Evolutionary conservation across 2,113 vertebrate genomes (phyloP).

Genomic region (Brevimyrus niger): DNA sequence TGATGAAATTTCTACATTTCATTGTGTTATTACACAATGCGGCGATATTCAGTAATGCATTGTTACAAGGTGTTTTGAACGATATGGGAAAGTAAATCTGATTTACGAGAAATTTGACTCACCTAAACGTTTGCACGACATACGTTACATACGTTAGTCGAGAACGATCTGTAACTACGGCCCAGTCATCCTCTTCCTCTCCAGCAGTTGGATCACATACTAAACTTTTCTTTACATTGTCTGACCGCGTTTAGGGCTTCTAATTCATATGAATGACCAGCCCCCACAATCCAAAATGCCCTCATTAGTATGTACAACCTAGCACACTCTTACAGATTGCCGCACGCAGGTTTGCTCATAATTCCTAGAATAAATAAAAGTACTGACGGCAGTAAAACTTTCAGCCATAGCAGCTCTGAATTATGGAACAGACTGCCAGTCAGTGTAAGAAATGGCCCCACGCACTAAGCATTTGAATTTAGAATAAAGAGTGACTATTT

Average conservation of each 20-base stretch:
- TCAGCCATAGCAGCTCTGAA: not conserved
- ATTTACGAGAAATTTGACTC: not conserved
- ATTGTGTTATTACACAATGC: not conserved
- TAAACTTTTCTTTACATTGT: not conserved
- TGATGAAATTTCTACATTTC: not conserved
- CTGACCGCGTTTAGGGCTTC: not conserved
- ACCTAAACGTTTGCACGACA: not conserved
- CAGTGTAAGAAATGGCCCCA: not conserved
- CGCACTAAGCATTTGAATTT: not conserved
- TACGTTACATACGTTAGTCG: not conserved
- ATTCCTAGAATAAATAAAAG: not conserved
- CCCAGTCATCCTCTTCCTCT: not conserved
- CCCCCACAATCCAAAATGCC: not conserved
- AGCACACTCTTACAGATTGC: not conserved
- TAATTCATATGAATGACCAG: not conserved
- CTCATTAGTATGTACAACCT: not conserved
- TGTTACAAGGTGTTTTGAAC: not conserved
- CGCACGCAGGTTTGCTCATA: not conserved
- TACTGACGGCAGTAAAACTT: not conserved
- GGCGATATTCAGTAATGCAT: not conserved
- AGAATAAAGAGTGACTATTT: not conserved
- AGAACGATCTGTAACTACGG: not conserved
- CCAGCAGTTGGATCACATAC: not conserved
- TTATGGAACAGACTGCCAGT: not conserved
- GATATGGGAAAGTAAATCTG: not conserved